Base-by-base conservation (phyloP, 2,113 vertebrate genomes). In the Zootoca vivipara region DNA sequence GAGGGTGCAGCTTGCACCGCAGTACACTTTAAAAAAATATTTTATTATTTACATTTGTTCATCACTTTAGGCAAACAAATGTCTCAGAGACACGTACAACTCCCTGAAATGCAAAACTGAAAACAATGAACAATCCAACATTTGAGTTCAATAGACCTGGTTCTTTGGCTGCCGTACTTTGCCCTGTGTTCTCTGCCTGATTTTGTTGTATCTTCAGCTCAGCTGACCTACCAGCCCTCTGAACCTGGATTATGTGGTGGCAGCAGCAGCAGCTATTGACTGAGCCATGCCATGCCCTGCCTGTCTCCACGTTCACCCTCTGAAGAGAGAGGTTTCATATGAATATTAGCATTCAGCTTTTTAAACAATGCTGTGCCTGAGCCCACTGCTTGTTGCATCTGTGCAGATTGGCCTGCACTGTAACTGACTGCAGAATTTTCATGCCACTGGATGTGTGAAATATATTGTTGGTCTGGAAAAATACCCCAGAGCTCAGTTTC, bases 371-470 rank as follows among this genome's bases (percentile, higher is more conserved):
- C n/a, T 52, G 3, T 75, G 58, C n/a, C 20, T 64, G n/a, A 82
- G 52, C 33, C 33, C 38, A 62, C n/a, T 58, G 67, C 86, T 73
- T 87, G 81, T 58, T 40, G 24, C 24, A 56, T 73, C 26, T 20
- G 78, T 38, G 28, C 64, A 81, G 56, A 58, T n/a, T 40, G 35
- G 85, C 24, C 33, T 73, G 46, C 46, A 62, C 18, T 40, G 13
- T 52, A 46, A 56, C 64, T 52, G 40, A 70, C 38, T 73, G 69
- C 12, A 87, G 67, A 72, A 87, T 87, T 87, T 87, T 26, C 86
- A 87, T 35, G 74, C 78, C 42, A 78, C 78, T 87, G 78, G 52
- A 64, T 82, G 33, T 24, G 15, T 28, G 40, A 84, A 90, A 85
- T 86, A 30, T 24, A 33, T 67, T 4, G 0, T 64, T 79, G 83